Percentiles rank a stretch among this genome's conserved stretches.
Conservation (phyloP, 1,140 invertebrate genomes). For the Bombus superbus region DNA sequence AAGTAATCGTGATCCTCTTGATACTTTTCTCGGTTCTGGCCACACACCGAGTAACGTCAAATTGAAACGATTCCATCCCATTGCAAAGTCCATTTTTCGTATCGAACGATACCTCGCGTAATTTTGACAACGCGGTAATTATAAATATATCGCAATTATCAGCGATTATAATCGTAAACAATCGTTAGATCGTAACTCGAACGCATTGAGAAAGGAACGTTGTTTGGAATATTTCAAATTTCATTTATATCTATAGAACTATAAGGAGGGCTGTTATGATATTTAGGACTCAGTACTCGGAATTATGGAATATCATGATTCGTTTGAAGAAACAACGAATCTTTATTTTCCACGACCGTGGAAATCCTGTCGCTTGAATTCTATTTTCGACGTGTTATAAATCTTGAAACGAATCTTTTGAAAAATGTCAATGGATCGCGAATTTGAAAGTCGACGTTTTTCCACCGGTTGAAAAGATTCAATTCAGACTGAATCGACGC, state of each 20-base stretch:
- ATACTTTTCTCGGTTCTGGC: conserved; percentile 29
- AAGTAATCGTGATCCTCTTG: background rate
- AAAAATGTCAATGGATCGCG: background rate
- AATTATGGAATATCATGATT: too few relatives aligned
- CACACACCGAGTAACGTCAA: conserved; percentile 41
- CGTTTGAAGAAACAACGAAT: background rate
- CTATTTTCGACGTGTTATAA: background rate
- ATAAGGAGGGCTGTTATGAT: background rate
- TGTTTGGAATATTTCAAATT: background rate
- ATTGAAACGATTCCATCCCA: conserved; percentile 47
- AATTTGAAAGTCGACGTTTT: background rate
- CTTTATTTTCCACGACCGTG: background rate
- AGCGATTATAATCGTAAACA: too few relatives aligned
- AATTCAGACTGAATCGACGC: too few relatives aligned
- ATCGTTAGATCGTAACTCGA: too few relatives aligned
- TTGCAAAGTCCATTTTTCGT: conserved; percentile 27
- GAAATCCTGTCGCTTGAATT: background rate
- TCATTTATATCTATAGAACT: background rate
- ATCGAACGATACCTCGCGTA: background rate
- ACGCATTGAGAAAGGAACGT: background rate
- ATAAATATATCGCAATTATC: background rate
- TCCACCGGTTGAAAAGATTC: too few relatives aligned
- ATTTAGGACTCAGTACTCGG: too few relatives aligned
- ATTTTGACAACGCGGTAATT: background rate
- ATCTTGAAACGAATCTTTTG: background rate